Evolutionary conservation across 2,888 invertebrate species (phyloP), one percentile per base, ranked within the genome.

Genomic region (Pyrrhia umbra): DNA sequence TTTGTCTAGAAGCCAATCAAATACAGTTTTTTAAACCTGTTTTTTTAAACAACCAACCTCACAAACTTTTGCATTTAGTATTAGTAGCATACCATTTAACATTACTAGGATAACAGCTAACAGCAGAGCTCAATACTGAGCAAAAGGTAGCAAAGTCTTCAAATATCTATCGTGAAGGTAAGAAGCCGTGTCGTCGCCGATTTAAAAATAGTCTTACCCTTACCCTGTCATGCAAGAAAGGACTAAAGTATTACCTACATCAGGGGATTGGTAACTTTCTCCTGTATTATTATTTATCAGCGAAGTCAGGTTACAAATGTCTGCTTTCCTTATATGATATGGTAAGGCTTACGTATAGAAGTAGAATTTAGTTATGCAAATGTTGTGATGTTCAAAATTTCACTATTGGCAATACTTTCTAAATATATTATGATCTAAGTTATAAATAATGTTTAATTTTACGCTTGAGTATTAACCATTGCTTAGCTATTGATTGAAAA

Each of bases 181-280:
- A 9, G 34, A n/a, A 23, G 16, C 8, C 40, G n/a, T 37, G 51
- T 46, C 27, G 15, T 47, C 40, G 25, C 64, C 25, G 27, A 62
- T 67, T 63, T 51, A 63, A 62, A 69, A 67, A 67, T 47, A 62
- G 16, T 34, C 30, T 1, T 20, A 5, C 25, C 45, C 13, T 10
- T 20, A 39, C 3, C 37, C 34, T 16, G 0, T 10, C 43, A 30
- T 0, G 30, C 61, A 27, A 13, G 9, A 23, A n/a, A 21, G 9
- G 62, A 13, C 70, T 50, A 21, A 21, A 18, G 45, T 16, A 70
- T 51, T 70, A 34, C 40, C 40, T 47, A 16, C 61, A 50, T 69
- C 70, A 69, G 39, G 3, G 50, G 39, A 39, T 60, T 39, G 49
- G 43, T 49, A 25, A 49, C 47, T 50, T 60, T 59, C 30, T 50